These are phyloP conservation scores for Drosophila parabipectinata DNA, from an alignment of 1,140 invertebrate species.

Conservation along the genomic window DNA sequence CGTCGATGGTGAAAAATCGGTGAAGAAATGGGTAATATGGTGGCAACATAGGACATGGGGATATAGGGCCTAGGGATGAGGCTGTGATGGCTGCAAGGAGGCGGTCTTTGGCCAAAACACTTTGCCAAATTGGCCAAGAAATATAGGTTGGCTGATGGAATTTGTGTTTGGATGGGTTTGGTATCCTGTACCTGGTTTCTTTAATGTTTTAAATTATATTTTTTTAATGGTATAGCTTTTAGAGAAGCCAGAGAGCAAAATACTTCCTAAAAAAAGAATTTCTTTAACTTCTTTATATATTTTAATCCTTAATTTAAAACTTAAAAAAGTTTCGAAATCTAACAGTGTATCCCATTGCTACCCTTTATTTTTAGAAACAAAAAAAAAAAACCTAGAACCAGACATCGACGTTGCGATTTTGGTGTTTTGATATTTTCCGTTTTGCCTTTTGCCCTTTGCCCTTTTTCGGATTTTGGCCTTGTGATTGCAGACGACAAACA, in stretches of 20 bases:
- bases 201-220: too few relatives aligned
- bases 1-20: conserved; percentile 16
- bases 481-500: conserved; percentile 27
- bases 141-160: conserved; percentile 16
- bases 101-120: conserved; percentile 57
- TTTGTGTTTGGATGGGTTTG: background rate
- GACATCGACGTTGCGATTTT: conserved; percentile 40
- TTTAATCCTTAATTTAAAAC: too few relatives aligned
- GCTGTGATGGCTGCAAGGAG: conserved; percentile 19
- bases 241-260: too few relatives aligned
- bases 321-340: background rate
- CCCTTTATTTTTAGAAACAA: background rate
- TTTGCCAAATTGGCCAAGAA: conserved; percentile 78
- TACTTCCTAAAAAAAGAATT: too few relatives aligned
- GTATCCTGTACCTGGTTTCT: background rate
- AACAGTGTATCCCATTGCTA: conserved; percentile 10
- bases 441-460: conserved; percentile 8
- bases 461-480: conserved; percentile 13
- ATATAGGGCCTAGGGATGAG: background rate
- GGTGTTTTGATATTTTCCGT: background rate
- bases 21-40: background rate
- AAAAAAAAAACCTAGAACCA: conserved; percentile 11
- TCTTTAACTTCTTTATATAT: too few relatives aligned
- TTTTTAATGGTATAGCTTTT: too few relatives aligned
- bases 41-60: background rate